Evolutionary conservation across 2,888 invertebrate genomes (phyloP), one percentile per base, ranked within the genome.

Genomic region (Papilio gigon): DNA sequence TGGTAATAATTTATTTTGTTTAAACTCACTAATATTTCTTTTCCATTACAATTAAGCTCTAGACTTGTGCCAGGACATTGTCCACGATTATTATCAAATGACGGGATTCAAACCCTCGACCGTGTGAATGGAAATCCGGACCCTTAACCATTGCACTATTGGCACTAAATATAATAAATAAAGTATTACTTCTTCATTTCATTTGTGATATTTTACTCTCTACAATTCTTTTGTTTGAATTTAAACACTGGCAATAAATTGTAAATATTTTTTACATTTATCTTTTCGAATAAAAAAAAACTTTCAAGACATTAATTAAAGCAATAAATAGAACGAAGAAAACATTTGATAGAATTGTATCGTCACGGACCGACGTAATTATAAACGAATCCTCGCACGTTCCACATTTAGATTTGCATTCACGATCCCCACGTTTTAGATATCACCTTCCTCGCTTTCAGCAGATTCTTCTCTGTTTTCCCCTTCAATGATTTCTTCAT

Each of bases 391-490:
- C 68, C 68, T 22, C 25, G 8, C 68, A 69, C 68, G 65, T 69
- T 30, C 22, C 60, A 5, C 25, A 65, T 69, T 69, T 64, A 61
- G 42, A 61, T 65, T 60, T 60, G 64, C 50, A 30, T 44, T 62
- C 27, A 59, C 58, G 47, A 63, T 59, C 68, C 58, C 47, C 40
- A 60, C 47, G 47, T 47, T 68, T 64, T 59, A 68, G 58, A 53
- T 50, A 65, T 60, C 64, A 20, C 67, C 71, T 70, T 74, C 77
- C 47, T 76, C 74, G 58, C 67, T 74, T 20, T 74, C 76, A 2
- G 73, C 73, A 68, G 72, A 76, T 1, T 77, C 77, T 42, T 74
- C 76, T 5, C n/a, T 53, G 73, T 84, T 4, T 73, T 72, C 22
- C 1, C 12, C 47, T 44, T 9, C 78, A 1, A 70, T 71, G 1